A percentile compares a stretch with the other conserved stretches of the same genome.
Conservation (phyloP, 2,113 vertebrate genomes). For the Plecotus auritus region DNA sequence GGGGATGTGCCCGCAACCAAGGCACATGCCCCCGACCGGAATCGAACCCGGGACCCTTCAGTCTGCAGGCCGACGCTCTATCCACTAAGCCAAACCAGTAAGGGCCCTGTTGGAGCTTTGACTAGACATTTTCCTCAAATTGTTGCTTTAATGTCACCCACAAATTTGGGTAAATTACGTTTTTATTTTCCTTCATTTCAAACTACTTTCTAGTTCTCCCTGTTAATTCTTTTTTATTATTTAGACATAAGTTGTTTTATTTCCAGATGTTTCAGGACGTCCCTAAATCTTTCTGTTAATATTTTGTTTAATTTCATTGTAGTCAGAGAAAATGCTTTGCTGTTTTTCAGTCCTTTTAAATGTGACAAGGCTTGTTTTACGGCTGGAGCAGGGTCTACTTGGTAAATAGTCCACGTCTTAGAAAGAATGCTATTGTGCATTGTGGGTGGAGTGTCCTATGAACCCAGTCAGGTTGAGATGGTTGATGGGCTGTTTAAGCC, state of each 20-base stretch:
- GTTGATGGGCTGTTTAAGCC: not conserved
- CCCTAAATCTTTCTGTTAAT: not conserved
- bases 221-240: too few species aligned
- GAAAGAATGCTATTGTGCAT: too few species aligned
- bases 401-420: not conserved
- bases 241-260: not conserved
- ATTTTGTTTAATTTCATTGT: not conserved
- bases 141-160: not conserved
- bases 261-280: not conserved
- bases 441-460: not conserved
- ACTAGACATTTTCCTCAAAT: not conserved
- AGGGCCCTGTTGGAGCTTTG: too few species aligned
- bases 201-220: not conserved
- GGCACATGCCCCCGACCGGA: too few species aligned
- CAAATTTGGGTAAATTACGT: not conserved
- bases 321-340: not conserved
- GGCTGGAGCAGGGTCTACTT: not conserved
- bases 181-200: not conserved
- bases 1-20: too few species aligned
- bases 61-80: too few species aligned
- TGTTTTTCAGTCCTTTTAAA: not conserved
- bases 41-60: too few species aligned
- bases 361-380: not conserved
- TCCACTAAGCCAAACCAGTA: too few species aligned
- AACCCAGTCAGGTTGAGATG: not conserved